A percentile compares a stretch with the other conserved stretches of the same genome.
Evolutionary conservation across 2,113 vertebrate species (phyloP).

Genomic region (Balaenoptera acutorostrata): DNA sequence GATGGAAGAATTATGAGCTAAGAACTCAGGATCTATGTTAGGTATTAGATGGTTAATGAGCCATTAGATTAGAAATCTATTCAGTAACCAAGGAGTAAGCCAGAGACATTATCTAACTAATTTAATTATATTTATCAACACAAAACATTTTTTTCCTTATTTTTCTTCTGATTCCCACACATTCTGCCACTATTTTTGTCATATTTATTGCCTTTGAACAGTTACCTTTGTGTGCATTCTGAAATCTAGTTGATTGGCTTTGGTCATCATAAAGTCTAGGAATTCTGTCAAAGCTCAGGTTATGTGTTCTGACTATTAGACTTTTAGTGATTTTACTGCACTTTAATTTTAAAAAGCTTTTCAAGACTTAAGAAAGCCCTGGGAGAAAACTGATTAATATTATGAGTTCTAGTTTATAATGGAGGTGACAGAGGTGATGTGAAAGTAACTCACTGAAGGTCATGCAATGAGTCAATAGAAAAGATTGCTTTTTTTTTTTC

Average conservation of each 20-base stretch:
- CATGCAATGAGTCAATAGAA: not conserved
- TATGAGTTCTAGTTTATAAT: constrained; percentile 1
- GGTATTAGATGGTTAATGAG: not conserved
- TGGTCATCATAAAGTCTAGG: not conserved
- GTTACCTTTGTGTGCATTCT: not conserved
- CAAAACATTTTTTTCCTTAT: not conserved
- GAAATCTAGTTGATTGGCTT: not conserved
- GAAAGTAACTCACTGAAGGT: not conserved
- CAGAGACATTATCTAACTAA: not conserved
- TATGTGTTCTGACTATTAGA: not conserved
- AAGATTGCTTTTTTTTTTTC: not conserved
- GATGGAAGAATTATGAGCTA: constrained; percentile 12
- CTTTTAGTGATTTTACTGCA: not conserved
- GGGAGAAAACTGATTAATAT: not conserved
- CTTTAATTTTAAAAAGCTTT: not conserved
- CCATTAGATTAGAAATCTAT: constrained; percentile 27
- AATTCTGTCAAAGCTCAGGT: not conserved
- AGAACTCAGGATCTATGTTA: not conserved
- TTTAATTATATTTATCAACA: constrained; percentile 8
- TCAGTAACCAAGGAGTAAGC: constrained; percentile 7
- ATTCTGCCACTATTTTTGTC: not conserved
- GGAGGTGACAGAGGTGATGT: not conserved
- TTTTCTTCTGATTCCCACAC: not conserved
- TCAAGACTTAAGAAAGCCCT: not conserved
- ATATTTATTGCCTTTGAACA: not conserved